Percentiles rank a stretch among this genome's conserved stretches.
These are phyloP conservation scores for Hoplias malabaricus DNA, from an alignment of 2,113 vertebrate genomes.

Conservation along the genomic window DNA sequence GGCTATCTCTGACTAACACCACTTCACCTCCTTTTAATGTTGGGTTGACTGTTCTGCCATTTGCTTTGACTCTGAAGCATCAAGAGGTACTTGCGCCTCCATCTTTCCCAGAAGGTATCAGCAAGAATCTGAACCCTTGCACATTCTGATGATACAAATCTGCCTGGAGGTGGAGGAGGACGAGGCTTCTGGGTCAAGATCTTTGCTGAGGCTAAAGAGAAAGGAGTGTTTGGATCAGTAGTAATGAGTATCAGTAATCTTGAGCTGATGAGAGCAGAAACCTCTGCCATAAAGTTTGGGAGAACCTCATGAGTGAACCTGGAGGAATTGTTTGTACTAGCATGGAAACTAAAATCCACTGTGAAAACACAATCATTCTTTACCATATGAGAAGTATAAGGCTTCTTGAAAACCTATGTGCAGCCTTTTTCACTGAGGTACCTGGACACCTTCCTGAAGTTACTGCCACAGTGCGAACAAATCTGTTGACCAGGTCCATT, in stretches of 20 bases:
- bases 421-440: constrained; percentile 38
- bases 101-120: neutral
- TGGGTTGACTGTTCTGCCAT: neutral
- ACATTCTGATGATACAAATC: neutral
- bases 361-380: constrained; percentile 37
- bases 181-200: constrained; percentile 34
- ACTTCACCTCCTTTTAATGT: neutral
- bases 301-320: constrained; percentile 39
- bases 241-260: constrained; percentile 5
- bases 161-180: neutral
- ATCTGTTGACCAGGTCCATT: constrained; percentile 8
- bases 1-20: neutral
- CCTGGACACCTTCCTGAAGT: constrained; percentile 31
- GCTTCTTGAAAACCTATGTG: constrained; percentile 19
- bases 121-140: neutral
- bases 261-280: constrained; percentile 12
- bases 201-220: constrained; percentile 17
- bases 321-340: constrained; percentile 5
- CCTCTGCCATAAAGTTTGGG: constrained; percentile 34
- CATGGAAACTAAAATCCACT: constrained; percentile 40
- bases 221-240: neutral
- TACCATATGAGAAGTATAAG: constrained; percentile 16
- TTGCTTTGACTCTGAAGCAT: neutral
- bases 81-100: neutral
- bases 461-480: constrained; percentile 31